These are phyloP conservation scores for Vespertilio murinus DNA, from an alignment of 2,797 vertebrate genomes.

Conservation along the genomic window DNA sequence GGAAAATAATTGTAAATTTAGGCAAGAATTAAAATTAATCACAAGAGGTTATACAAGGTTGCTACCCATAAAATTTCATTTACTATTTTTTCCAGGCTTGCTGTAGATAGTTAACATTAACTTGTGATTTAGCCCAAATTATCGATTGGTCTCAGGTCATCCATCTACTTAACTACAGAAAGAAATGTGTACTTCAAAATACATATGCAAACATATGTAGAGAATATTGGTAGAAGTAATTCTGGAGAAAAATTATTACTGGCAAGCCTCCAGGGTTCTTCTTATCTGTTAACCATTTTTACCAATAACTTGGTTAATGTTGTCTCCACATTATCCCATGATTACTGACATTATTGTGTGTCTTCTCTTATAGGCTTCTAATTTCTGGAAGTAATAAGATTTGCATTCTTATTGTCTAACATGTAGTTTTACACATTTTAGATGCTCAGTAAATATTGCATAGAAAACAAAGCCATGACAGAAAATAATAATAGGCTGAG, in stretches of 20 bases:
- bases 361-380: not conserved
- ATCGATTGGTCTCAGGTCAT: not conserved
- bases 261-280: not conserved
- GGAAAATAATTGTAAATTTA: not conserved
- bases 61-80: not conserved
- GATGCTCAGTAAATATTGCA: not conserved
- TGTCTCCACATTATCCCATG: not conserved
- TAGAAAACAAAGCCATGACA: not conserved
- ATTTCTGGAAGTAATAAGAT: not conserved
- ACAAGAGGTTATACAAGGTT: not conserved
- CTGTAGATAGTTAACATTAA: not conserved
- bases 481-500: not conserved
- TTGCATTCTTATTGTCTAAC: not conserved
- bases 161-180: not conserved
- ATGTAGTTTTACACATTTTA: not conserved
- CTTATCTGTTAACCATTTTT: not conserved
- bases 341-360: not conserved
- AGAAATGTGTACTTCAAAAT: not conserved
- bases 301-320: not conserved
- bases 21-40: slow-evolving; percentile 13
- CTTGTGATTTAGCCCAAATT: not conserved
- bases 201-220: not conserved
- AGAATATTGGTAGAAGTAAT: not conserved
- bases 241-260: not conserved
- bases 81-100: not conserved